Conservation (phyloP, 2,113 vertebrate species). For the Scomber colias region DNA sequence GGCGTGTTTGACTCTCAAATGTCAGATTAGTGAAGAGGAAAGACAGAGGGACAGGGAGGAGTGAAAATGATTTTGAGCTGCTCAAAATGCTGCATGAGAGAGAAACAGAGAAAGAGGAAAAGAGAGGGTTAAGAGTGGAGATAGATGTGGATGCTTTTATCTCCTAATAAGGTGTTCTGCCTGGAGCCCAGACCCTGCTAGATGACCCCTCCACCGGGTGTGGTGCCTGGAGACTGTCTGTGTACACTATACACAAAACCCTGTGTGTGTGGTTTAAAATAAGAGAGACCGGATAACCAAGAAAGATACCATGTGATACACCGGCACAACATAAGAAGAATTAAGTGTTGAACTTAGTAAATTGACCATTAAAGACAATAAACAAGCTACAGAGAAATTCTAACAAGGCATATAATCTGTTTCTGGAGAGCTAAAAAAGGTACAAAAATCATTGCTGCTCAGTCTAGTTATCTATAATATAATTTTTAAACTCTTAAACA, state of each 20-base stretch:
- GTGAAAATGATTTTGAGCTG: slow-evolving; percentile 26
- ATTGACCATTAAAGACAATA: not conserved
- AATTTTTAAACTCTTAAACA: slow-evolving; percentile 28
- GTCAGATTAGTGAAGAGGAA: not conserved
- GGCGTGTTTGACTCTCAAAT: slow-evolving; percentile 38
- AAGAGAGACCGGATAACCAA: slow-evolving; percentile 8
- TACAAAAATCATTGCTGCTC: not conserved
- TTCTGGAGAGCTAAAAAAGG: not conserved
- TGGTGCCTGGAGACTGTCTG: slow-evolving; percentile 77
- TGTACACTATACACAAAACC: slow-evolving; percentile 69
- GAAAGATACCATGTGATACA: slow-evolving; percentile 11
- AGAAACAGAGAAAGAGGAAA: slow-evolving; percentile 18
- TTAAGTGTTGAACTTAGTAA: not conserved
- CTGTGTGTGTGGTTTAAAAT: slow-evolving; percentile 10
- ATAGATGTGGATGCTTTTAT: slow-evolving; percentile 68
- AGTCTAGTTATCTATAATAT: not conserved
- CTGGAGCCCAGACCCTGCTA: slow-evolving; percentile 64
- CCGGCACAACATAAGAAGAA: not conserved
- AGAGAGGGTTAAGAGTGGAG: slow-evolving; percentile 31
- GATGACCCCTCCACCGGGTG: slow-evolving; percentile 75
- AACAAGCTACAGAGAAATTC: not conserved
- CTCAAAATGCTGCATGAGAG: slow-evolving; percentile 20
- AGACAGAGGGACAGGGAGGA: not conserved
- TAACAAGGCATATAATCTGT: not conserved
- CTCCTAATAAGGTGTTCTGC: slow-evolving; percentile 84